A percentile compares a stretch with the other conserved stretches of the same genome.
Evolutionary conservation across 2,888 invertebrate genomes (phyloP).

Genomic region (Blastobasis adustella): DNA sequence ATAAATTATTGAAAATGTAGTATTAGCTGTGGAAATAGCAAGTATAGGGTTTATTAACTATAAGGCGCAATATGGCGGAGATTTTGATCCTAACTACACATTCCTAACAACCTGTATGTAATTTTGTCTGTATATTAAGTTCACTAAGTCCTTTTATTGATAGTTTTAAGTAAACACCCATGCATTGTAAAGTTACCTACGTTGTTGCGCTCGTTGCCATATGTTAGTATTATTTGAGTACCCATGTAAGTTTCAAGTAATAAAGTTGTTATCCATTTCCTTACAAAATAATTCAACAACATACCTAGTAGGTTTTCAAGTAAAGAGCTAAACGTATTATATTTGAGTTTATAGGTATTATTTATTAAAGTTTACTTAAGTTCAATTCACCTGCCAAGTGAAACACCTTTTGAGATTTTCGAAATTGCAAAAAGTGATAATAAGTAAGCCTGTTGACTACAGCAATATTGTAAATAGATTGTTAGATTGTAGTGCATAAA

Average conservation of each 20-base stretch:
- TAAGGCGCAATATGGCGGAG: no score
- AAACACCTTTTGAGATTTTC: neutral
- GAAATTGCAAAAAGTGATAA: slow-evolving; percentile 28
- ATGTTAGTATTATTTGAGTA: slow-evolving; percentile 39
- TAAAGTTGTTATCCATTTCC: neutral
- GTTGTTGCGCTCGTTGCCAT: slow-evolving; percentile 64
- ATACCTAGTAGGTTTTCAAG: no score
- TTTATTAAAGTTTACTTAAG: neutral
- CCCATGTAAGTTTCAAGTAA: slow-evolving; percentile 4
- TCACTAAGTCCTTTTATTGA: slow-evolving; percentile 17
- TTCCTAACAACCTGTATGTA: slow-evolving; percentile 40
- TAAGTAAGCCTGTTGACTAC: slow-evolving; percentile 19
- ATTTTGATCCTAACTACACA: slow-evolving; percentile 30
- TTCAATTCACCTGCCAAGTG: neutral
- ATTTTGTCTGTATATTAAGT: slow-evolving; percentile 54
- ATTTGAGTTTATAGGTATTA: neutral
- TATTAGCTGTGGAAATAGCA: no score
- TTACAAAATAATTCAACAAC: neutral
- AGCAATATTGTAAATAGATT: slow-evolving; percentile 40
- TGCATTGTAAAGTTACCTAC: slow-evolving; percentile 58
- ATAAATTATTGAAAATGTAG: no score
- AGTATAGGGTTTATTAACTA: no score
- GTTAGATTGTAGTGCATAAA: slow-evolving; percentile 12
- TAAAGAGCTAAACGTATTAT: no score
- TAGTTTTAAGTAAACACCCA: slow-evolving; percentile 36